Evolutionary conservation across 2,888 invertebrate genomes (phyloP).

Genomic region (Chrysolina oricalcia): DNA sequence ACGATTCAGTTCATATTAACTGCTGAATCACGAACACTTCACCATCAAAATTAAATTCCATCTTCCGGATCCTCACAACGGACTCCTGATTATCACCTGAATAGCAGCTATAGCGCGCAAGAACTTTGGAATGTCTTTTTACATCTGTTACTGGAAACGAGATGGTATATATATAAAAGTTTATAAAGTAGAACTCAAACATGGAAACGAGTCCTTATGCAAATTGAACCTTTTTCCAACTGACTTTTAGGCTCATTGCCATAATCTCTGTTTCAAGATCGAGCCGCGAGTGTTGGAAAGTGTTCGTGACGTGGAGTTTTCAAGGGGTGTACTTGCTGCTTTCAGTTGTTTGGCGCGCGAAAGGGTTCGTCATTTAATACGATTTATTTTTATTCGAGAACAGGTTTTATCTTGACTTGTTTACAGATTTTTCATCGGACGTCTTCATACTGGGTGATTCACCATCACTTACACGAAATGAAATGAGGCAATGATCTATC

Average conservation of each 20-base stretch:
- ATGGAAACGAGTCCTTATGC: slow-evolving; percentile 46
- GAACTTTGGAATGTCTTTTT: slow-evolving; percentile 34
- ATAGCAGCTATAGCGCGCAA: slow-evolving; percentile 38
- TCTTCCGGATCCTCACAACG: neutral
- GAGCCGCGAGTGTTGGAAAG: slow-evolving; percentile 20
- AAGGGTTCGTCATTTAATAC: too few relatives aligned
- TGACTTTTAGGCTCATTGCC: slow-evolving; percentile 42
- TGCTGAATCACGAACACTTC: too few relatives aligned
- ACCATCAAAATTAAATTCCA: neutral
- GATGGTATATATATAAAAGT: slow-evolving; percentile 41
- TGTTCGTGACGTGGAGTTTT: neutral
- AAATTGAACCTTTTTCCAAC: slow-evolving; percentile 45
- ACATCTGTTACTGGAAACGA: slow-evolving; percentile 42
- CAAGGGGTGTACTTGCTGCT: neutral
- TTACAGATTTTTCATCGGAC: too few relatives aligned
- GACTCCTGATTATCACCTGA: slow-evolving; percentile 29
- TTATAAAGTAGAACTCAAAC: slow-evolving; percentile 44
- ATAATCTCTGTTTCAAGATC: slow-evolving; percentile 43
- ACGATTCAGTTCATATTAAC: too few relatives aligned
- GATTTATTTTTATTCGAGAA: too few relatives aligned
- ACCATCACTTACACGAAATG: too few relatives aligned
- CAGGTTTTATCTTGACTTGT: too few relatives aligned
- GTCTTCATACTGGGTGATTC: too few relatives aligned
- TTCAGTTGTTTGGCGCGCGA: neutral
- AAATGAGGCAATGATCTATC: too few relatives aligned